Evolutionary conservation across 2,888 invertebrate genomes (phyloP).

Genomic region (Lepas anatifera): DNA sequence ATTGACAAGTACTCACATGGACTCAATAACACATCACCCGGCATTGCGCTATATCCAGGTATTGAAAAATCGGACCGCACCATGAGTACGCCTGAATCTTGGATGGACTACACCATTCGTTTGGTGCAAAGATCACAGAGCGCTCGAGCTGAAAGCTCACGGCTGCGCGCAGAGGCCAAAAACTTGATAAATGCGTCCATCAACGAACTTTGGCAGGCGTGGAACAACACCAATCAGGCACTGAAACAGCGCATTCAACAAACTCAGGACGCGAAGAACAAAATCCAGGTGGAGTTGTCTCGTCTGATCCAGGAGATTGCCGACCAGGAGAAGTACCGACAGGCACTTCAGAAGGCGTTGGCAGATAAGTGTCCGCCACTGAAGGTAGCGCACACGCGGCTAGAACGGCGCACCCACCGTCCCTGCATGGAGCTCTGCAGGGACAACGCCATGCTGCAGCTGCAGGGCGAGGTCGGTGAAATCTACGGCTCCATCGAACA

Average conservation of each 20-base stretch:
- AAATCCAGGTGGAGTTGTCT: conserved; percentile 57
- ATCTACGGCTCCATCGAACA: conserved; percentile 68
- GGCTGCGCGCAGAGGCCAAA: conserved; percentile 64
- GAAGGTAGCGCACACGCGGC: conserved; percentile 56
- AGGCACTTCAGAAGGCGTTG: conserved; percentile 75
- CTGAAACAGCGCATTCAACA: conserved; percentile 43
- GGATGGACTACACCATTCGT: conserved; percentile 69
- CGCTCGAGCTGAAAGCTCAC: conserved; percentile 65
- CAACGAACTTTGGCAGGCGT: conserved; percentile 76
- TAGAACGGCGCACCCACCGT: conserved; percentile 77
- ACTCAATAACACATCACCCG: conserved; percentile 63
- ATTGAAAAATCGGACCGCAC: conserved; percentile 78
- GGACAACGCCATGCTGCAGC: conserved; percentile 37
- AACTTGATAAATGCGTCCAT: conserved; percentile 63
- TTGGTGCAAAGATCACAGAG: conserved; percentile 64
- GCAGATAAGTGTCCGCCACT: conserved; percentile 57
- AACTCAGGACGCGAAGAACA: conserved; percentile 68
- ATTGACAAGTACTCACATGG: conserved; percentile 77
- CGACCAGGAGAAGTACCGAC: conserved; percentile 82
- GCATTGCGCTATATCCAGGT: conserved; percentile 73
- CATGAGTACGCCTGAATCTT: conserved; percentile 62
- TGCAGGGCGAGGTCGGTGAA: conserved; percentile 60
- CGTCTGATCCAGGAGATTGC: conserved; percentile 86
- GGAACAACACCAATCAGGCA: conserved; percentile 71
- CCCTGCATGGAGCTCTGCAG: conserved; percentile 81